Base-by-base conservation (phyloP, 2,113 vertebrate genomes). In the Gobius niger region DNA sequence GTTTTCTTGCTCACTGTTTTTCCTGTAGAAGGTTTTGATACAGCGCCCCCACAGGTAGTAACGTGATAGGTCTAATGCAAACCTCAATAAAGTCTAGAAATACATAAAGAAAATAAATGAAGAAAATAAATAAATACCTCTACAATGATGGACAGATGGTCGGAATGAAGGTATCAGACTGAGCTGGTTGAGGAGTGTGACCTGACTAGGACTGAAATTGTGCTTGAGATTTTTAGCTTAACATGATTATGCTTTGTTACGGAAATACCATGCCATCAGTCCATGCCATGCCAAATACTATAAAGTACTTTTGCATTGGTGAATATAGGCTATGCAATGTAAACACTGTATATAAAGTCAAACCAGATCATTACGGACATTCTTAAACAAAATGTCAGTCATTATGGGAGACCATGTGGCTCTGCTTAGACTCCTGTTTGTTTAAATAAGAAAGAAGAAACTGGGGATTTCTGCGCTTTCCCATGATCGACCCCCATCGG, bases 321-420 rank as follows among this genome's bases (percentile, higher is more conserved):
- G 76, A 84, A 86, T 82, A 87, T 88, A 85, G 87, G 80, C 82
- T 80, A 76, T 80, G 70, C 70, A 87, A 89, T 87, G 87, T 85
- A 87, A 91, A 87, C 82, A 68, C 71, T 85, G 72, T 81, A 78
- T 87, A 88, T 87, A 77, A 90, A 88, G 76, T 84, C 72, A 77
- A 90, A 87, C 80, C 82, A 82, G 88, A 77, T 83, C 88, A 88
- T 90, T 86, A 90, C 76, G 83, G 81, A 87, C 72, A 68, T 89
- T 92, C 86, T 88, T 87, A 91, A 92, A 90, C 90, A 89, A 88
- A 88, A 91, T 88, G 89, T 90, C 89, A 91, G 80, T 91, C 90
- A 88, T 89, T 89, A 89, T 78, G 75, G 34, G 67, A 47, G 63
- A 64, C 77, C 91, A 92, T 91, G 89, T 91, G 90, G 91, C 88